A percentile compares a stretch with the other conserved stretches of the same genome.
phyloP scores from a whole-genome alignment of 2,888 invertebrate species.

The Heliconius charithonia region DNA sequence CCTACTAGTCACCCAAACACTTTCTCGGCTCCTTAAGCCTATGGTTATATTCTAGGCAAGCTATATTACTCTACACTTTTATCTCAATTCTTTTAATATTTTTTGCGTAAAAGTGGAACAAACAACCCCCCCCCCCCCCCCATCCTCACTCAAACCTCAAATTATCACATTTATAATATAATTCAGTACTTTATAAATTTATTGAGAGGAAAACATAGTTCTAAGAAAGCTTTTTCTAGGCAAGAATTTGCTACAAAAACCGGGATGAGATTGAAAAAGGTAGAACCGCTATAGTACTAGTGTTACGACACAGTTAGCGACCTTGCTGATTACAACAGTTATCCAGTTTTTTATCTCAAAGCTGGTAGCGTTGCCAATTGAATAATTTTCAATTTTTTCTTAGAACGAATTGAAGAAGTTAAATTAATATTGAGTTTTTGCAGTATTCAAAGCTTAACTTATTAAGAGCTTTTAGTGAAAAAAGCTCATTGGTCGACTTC shows the following conservation, averaged over 20 bases:
- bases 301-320: constrained; percentile 26
- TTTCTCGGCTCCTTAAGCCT: too few relatives aligned
- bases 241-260: constrained; percentile 8
- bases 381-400: constrained; percentile 15
- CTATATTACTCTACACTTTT: too few relatives aligned
- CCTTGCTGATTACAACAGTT: constrained; percentile 29
- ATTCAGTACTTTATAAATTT: not conserved
- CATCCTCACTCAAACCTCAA: too few relatives aligned
- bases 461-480: constrained; percentile 10
- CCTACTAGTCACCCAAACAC: too few relatives aligned
- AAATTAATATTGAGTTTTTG: not conserved
- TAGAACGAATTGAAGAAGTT: not conserved
- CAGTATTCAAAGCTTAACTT: not conserved
- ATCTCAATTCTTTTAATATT: too few relatives aligned
- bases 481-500: not conserved
- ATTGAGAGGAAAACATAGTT: constrained; percentile 5
- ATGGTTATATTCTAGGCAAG: too few relatives aligned
- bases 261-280: constrained; percentile 19
- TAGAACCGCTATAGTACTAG: constrained; percentile 22
- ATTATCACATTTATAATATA: not conserved
- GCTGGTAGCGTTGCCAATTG: not conserved
- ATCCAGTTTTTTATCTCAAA: constrained; percentile 2
- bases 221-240: not conserved
- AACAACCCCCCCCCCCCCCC: too few relatives aligned
- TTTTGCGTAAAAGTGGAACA: too few relatives aligned